Conservation (phyloP, 2,113 vertebrate genomes). For the Epinephelus lanceolatus region DNA sequence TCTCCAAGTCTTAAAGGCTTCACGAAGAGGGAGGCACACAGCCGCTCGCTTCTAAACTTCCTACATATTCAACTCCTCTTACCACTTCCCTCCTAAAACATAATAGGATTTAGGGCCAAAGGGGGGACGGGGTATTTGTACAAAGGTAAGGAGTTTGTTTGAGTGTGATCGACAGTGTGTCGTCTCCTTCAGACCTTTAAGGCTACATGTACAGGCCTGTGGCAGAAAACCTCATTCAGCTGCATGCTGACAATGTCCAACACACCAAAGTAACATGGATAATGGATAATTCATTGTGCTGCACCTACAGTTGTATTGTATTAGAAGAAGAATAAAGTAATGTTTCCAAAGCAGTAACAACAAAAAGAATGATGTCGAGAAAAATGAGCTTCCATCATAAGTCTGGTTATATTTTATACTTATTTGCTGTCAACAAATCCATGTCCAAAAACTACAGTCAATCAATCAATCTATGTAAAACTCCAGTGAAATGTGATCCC, state of each 20-base stretch:
- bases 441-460: too few species aligned
- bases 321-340: not conserved
- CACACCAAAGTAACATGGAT: slow-evolving; percentile 2
- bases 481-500: too few species aligned
- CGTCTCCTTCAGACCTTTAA: slow-evolving; percentile 19
- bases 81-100: slow-evolving; percentile 33
- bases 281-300: not conserved
- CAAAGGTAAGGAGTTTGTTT: slow-evolving; percentile 71
- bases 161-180: slow-evolving; percentile 55
- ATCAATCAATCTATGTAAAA: too few species aligned
- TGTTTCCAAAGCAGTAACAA: not conserved
- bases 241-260: slow-evolving; percentile 7
- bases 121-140: slow-evolving; percentile 58
- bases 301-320: not conserved
- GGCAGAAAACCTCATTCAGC: slow-evolving; percentile 19
- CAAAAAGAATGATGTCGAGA: not conserved
- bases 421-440: too few species aligned
- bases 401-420: too few species aligned
- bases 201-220: slow-evolving; percentile 28
- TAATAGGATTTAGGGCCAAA: slow-evolving; percentile 74
- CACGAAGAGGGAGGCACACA: slow-evolving; percentile 26
- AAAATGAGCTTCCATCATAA: too few species aligned
- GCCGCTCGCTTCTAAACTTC: slow-evolving; percentile 28
- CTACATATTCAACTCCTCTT: slow-evolving; percentile 43
- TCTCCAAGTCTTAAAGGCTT: slow-evolving; percentile 31